Base-by-base conservation (phyloP, 2,888 invertebrate genomes). In the Chironomus riparius region DNA sequence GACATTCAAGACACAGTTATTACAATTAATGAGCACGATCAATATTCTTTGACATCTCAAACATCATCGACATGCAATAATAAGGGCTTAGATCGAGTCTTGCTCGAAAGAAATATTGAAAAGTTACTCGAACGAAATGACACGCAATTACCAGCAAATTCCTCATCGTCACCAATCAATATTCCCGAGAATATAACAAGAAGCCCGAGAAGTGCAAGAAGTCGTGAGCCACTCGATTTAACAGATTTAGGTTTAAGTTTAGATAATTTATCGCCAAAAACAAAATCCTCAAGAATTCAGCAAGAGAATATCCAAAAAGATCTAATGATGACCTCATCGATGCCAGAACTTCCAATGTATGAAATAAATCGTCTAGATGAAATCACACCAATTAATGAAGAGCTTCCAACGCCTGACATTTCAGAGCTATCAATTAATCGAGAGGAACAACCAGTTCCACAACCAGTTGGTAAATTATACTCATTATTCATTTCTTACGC, bases 151-250 rank as follows among this genome's bases (percentile, higher is more conserved):
- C 62, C 21, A 47, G 2, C 70, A 38, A 38, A 38, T 38, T 38
- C 38, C 38, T 38, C 10, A 48, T n/a, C 70, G 28, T 21, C 70
- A 50, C 47, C 13, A 79, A 75, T 81, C 84, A 80, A 79, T 83
- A 78, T 79, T 86, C 83, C 83, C 81, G 15, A 61, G 13, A 62
- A 28, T 50, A 38, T 50, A 7, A 28, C 21, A 22, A 47, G 61
- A 47, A 68, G n/a, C 24, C 77, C 68, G n/a, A n/a, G n/a, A n/a
- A n/a, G n/a, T n/a, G 79, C 91, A 90, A 81, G 87, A 79, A 87
- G 87, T 81, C 83, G 85, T 76, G 88, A 90, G 73, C 88, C 89
- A 4, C 83, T 89, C 77, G 87, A 87, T 80, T 83, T 88, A 77
- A 87, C 87, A 15, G 88, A 88, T 80, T 84, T 88, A 81, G 85